These are phyloP conservation scores for Trachelus troglodyta DNA, from an alignment of 2,888 invertebrate genomes.

Conservation along the genomic window DNA sequence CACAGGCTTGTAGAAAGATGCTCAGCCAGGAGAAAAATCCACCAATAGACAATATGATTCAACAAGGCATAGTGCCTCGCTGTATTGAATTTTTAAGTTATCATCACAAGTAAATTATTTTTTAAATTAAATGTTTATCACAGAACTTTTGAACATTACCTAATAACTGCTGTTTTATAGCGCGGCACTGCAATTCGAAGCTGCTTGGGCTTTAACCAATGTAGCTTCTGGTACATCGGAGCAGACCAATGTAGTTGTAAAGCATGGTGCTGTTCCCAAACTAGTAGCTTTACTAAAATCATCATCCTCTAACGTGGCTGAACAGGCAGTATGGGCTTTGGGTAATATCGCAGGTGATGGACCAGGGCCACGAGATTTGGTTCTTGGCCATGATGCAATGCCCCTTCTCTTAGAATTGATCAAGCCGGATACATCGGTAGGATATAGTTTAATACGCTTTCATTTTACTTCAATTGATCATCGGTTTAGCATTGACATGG, in stretches of 20 bases:
- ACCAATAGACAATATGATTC: conserved; percentile 88
- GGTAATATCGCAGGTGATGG: conserved; percentile 97
- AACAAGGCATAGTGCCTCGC: conserved; percentile 84
- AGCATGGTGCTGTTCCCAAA: conserved; percentile 86
- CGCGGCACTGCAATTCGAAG: conserved; percentile 88
- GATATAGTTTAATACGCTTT: conserved; percentile 17
- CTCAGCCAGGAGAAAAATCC: conserved; percentile 91
- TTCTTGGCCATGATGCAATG: conserved; percentile 79
- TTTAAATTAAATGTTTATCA: not conserved
- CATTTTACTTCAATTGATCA: not conserved
- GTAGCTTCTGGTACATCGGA: conserved; percentile 94
- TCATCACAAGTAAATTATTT: conserved; percentile 73
- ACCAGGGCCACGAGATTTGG: conserved; percentile 81
- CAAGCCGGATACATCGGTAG: conserved; percentile 71
- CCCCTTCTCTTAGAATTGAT: conserved; percentile 78
- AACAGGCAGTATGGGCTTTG: conserved; percentile 98
- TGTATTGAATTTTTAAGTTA: conserved; percentile 81
- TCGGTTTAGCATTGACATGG: not conserved
- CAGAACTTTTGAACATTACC: not conserved
- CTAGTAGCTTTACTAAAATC: conserved; percentile 81
- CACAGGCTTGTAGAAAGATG: conserved; percentile 87
- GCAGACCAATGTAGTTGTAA: conserved; percentile 89
- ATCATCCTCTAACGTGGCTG: conserved; percentile 77
- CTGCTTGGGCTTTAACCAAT: conserved; percentile 97
- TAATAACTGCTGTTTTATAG: conserved; percentile 65